phyloP scores from a whole-genome alignment of 2,113 vertebrate species.

The Eonycteris spelaea region DNA sequence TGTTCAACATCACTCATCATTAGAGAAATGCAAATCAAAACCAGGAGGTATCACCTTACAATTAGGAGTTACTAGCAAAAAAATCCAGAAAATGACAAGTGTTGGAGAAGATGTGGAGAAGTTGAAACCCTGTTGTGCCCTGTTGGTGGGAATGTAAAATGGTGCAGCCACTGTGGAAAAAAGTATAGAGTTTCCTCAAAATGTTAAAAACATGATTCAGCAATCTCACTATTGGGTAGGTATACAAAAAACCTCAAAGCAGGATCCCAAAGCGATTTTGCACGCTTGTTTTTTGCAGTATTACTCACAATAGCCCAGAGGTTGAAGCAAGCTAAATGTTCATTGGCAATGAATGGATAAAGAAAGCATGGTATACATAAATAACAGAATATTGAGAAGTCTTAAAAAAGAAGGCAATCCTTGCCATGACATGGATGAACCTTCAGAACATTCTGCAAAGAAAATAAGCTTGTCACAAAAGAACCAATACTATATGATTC shows the following conservation, averaged over 20 bases:
- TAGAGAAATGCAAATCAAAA: neutral
- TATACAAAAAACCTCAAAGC: neutral
- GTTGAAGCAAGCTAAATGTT: neutral
- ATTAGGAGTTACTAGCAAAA: neutral
- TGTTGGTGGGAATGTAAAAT: neutral
- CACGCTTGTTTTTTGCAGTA: neutral
- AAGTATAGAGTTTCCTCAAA: neutral
- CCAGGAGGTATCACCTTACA: neutral
- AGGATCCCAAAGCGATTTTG: neutral
- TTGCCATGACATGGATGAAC: neutral
- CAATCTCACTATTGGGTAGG: neutral
- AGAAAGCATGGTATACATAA: neutral
- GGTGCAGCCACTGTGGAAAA: neutral
- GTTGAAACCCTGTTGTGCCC: neutral
- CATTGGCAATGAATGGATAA: neutral
- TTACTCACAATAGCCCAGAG: neutral
- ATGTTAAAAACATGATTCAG: neutral
- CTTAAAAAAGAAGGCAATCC: neutral
- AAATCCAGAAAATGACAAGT: neutral
- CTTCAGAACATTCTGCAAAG: neutral
- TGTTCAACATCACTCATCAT: neutral
- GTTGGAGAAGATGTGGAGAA: neutral
- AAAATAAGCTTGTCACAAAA: neutral
- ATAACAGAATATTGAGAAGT: neutral
- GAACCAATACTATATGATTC: neutral